Base-by-base conservation (phyloP, 2,113 vertebrate genomes). In the Fulica atra region DNA sequence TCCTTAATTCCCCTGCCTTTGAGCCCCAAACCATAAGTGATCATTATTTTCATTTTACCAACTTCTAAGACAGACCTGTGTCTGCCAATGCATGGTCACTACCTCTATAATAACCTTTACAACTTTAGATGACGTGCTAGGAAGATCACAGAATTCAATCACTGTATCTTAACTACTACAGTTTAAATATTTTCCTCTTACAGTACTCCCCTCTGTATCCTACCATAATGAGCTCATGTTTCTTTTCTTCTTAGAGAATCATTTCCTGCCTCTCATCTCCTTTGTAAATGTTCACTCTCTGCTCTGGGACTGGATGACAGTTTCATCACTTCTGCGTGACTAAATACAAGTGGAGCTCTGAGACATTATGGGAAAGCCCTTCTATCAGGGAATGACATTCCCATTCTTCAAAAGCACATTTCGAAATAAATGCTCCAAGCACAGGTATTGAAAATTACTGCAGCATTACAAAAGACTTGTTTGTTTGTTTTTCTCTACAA, bases 331-430 rank as follows among this genome's bases (percentile, higher is more conserved):
- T 91, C 59, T 91, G 54, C 79, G 54, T 92, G 74, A 63, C 59
- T 88, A 91, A 79, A 69, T 42, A 63, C 36, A 68, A 94, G 88
- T 81, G 35, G 12, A 85, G 16, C 24, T 44, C 68, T 60, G 42
- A 86, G 60, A 96, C 28, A 57, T 91, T 92, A 68, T 68, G 53
- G 61, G 73, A 91, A 95, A 95, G 38, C 56, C 83, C 29, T 82
- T 72, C 56, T 78, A 81, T 46, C 36, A 92, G 72, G 50, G 64
- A 92, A 82, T 66, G 25, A 66, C 23, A 73, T 70, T 88, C 23
- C 14, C 12, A 53, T 78, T 95, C 74, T 78, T 90, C 33, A 70
- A 66, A 95, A 81, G 42, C 1, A 2, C 72, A 42, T 73, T 86
- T 60, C 42, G 85, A 89, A 74, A 5, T 11, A 72, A 56, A 48